Evolutionary conservation across 2,888 invertebrate species (phyloP).

Genomic region (Girardia tigrina): DNA sequence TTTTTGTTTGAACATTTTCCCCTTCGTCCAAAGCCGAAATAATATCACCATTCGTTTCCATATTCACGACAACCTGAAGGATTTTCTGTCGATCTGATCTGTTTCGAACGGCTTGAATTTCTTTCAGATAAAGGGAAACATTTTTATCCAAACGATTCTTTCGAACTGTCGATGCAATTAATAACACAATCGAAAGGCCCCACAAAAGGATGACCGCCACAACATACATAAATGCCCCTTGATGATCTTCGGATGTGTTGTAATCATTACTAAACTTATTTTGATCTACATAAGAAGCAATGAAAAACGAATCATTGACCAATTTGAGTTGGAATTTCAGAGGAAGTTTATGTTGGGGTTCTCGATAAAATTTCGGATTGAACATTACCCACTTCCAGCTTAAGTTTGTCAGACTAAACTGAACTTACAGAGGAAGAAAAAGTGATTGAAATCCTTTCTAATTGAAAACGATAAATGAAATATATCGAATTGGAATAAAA

Average conservation of each 20-base stretch:
- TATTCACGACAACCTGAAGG: constrained; percentile 28
- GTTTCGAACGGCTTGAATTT: constrained; percentile 34
- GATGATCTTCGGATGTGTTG: constrained; percentile 26
- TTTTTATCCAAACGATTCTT: constrained; percentile 35
- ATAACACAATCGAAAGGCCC: constrained; percentile 35
- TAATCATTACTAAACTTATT: background rate
- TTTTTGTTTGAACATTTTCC: background rate
- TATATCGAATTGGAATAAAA: background rate
- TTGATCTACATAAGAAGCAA: background rate
- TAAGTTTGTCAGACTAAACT: background rate
- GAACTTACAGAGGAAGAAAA: too few species aligned
- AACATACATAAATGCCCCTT: constrained; percentile 33
- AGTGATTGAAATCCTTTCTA: background rate
- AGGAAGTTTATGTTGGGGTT: background rate
- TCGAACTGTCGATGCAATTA: constrained; percentile 36
- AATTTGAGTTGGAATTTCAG: background rate
- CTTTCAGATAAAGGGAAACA: constrained; percentile 36
- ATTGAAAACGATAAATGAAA: background rate
- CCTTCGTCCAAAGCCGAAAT: background rate
- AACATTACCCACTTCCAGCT: background rate
- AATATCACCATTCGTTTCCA: constrained; percentile 9
- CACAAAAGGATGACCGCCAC: constrained; percentile 35
- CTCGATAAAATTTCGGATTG: background rate
- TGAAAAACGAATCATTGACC: background rate
- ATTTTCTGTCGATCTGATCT: constrained; percentile 35